Evolutionary conservation across 2,888 invertebrate species (phyloP).

Genomic region (Celastrina argiolus): DNA sequence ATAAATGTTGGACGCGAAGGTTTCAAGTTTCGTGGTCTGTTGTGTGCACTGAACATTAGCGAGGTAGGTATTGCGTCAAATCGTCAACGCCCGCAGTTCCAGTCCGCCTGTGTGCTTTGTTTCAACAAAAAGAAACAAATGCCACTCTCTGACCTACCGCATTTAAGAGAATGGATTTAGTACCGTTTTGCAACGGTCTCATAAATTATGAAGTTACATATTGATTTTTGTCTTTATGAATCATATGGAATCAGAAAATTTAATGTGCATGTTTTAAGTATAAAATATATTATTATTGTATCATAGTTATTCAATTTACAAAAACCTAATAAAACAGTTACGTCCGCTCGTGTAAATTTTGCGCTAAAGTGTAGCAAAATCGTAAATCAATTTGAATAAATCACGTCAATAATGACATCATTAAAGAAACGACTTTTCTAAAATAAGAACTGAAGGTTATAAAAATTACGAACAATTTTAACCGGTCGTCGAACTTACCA

Average conservation of each 20-base stretch:
- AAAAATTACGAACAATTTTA: constrained; percentile 37
- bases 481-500: constrained; percentile 56
- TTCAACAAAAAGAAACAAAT: constrained; percentile 35
- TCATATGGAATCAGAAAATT: neutral
- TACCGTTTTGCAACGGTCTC: constrained; percentile 10
- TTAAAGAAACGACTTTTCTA: constrained; percentile 11
- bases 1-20: neutral
- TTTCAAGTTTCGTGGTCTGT: constrained; percentile 38
- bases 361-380: neutral
- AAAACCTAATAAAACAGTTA: neutral
- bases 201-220: neutral
- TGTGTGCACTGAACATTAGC: constrained; percentile 57
- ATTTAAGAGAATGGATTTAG: constrained; percentile 18
- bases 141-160: constrained; percentile 18
- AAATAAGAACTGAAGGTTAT: constrained; percentile 27
- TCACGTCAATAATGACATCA: constrained; percentile 8
- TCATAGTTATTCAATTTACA: neutral
- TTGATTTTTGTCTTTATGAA: neutral
- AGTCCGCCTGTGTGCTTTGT: constrained; percentile 46
- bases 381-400: neutral
- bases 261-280: neutral
- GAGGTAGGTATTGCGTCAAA: constrained; percentile 53
- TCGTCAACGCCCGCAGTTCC: constrained; percentile 48
- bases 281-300: neutral
- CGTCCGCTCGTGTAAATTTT: neutral